These are phyloP conservation scores for Neofelis nebulosa DNA, from an alignment of 2,113 vertebrate genomes.

Conservation along the genomic window DNA sequence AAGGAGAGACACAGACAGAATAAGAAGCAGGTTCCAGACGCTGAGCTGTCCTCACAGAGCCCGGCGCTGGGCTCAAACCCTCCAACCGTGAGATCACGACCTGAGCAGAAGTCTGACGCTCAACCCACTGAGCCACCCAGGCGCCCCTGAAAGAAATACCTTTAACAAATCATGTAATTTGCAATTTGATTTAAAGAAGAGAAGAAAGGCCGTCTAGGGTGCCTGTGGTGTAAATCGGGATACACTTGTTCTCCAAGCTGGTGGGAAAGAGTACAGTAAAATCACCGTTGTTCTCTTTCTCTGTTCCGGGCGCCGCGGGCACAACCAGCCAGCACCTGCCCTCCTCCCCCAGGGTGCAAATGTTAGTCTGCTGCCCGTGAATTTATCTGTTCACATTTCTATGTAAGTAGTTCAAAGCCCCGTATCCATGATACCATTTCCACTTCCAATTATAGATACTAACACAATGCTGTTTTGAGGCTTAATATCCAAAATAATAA, in stretches of 20 bases:
- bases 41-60: too few species aligned
- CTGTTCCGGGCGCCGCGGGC: fast-evolving
- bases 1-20: too few species aligned
- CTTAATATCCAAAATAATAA: not conserved
- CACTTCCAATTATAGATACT: not conserved
- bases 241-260: fast-evolving
- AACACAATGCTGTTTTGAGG: not conserved
- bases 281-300: fast-evolving
- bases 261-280: not conserved
- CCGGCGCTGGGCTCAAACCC: too few species aligned
- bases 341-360: fast-evolving
- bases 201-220: not conserved
- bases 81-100: too few species aligned
- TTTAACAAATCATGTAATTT: not conserved
- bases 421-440: not conserved
- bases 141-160: not conserved
- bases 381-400: not conserved
- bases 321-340: fast-evolving
- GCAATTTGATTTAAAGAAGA: not conserved
- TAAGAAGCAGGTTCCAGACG: too few species aligned
- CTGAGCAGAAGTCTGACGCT: too few species aligned
- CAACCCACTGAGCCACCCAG: too few species aligned
- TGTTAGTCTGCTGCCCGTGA: not conserved
- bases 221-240: not conserved
- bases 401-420: not conserved